Conservation (phyloP, 2,888 invertebrate species). For the Orthosia cruda region DNA sequence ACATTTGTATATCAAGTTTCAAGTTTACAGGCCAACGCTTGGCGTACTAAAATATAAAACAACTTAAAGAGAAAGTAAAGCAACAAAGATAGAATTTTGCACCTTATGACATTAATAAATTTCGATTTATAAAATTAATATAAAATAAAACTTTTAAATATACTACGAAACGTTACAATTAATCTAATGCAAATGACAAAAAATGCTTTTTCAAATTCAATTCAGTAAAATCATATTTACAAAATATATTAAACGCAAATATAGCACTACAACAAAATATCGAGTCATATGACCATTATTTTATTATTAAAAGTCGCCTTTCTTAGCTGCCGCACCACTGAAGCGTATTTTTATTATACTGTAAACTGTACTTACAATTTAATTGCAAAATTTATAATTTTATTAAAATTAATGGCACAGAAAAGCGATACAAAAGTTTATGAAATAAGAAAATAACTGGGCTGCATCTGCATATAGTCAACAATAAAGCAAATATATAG, state of each 20-base stretch:
- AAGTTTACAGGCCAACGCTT: too few relatives aligned
- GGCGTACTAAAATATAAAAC: too few relatives aligned
- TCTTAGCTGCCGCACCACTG: constrained; percentile 68
- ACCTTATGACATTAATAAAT: constrained; percentile 54
- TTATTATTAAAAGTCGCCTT: constrained; percentile 26
- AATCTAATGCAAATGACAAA: constrained; percentile 14
- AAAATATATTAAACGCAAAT: constrained; percentile 14
- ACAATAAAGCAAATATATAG: constrained; percentile 11
- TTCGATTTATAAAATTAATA: constrained; percentile 53
- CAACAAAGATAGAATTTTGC: not conserved
- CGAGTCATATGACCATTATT: constrained; percentile 4
- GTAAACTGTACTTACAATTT: constrained; percentile 64
- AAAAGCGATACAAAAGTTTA: constrained; percentile 1
- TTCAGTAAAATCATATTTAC: constrained; percentile 31
- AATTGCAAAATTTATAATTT: constrained; percentile 38
- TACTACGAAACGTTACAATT: constrained; percentile 18
- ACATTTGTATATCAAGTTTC: too few relatives aligned
- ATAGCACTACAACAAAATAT: constrained; percentile 40
- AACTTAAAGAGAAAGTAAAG: too few relatives aligned
- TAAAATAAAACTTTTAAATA: constrained; percentile 40
- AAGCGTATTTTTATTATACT: constrained; percentile 61
- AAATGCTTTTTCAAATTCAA: constrained; percentile 20
- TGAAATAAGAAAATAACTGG: constrained; percentile 2
- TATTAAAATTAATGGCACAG: constrained; percentile 50
- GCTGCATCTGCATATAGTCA: constrained; percentile 3